These are phyloP conservation scores for Delichon dasypus DNA, from an alignment of 2,797 vertebrate species.

Conservation along the genomic window DNA sequence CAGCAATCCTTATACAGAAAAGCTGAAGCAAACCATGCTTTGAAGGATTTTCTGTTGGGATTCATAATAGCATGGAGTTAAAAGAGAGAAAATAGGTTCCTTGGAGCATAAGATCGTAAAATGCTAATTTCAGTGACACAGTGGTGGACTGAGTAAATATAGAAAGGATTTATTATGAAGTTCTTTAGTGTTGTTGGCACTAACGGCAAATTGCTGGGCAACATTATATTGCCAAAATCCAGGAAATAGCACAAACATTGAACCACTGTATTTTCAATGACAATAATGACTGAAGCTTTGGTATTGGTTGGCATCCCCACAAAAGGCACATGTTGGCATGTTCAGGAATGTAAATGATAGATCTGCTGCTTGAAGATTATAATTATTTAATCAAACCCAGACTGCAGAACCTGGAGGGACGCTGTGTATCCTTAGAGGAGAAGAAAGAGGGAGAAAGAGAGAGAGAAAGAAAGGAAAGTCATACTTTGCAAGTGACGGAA, in stretches of 20 bases:
- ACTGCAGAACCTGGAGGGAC: constrained; percentile 70
- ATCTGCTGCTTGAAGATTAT: constrained; percentile 71
- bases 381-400: constrained; percentile 81
- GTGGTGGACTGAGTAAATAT: constrained; percentile 71
- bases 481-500: constrained; percentile 24
- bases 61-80: constrained; percentile 48
- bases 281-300: constrained; percentile 67
- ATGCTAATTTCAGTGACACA: constrained; percentile 74
- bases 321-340: constrained; percentile 73
- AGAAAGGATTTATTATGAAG: constrained; percentile 76
- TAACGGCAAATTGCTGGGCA: constrained; percentile 68
- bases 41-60: constrained; percentile 52
- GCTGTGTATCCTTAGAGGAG: constrained; percentile 47
- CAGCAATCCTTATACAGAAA: background rate
- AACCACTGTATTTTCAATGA: constrained; percentile 71
- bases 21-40: constrained; percentile 35
- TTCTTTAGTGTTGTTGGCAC: constrained; percentile 68
- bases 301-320: constrained; percentile 73
- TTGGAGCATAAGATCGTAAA: constrained; percentile 72
- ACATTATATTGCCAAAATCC: constrained; percentile 67
- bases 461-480: constrained; percentile 41
- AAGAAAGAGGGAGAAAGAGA: background rate
- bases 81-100: constrained; percentile 72
- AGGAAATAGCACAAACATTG: constrained; percentile 72
- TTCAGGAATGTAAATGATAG: constrained; percentile 76